Percentiles rank a stretch among this genome's conserved stretches.
phyloP scores from a whole-genome alignment of 2,888 invertebrate species.

The Scaeva pyrastri region DNA sequence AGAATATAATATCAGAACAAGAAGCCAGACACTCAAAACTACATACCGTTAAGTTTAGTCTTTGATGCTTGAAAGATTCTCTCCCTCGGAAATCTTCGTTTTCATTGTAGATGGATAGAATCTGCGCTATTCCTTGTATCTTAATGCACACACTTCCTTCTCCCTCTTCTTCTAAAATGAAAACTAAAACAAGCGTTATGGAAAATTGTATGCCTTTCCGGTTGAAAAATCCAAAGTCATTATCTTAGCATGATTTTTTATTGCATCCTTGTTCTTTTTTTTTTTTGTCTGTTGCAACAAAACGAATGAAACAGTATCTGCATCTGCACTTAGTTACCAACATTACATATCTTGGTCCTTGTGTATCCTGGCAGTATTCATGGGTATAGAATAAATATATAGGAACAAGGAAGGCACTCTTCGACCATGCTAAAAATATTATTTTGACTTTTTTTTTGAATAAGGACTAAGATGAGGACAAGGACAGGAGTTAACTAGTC shows the following conservation, averaged over 20 bases:
- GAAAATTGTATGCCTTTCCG: slow-evolving; percentile 73
- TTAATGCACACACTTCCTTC: slow-evolving; percentile 36
- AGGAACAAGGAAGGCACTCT: slow-evolving; percentile 37
- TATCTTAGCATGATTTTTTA: slow-evolving; percentile 48
- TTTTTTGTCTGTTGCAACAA: background rate
- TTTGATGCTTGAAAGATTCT: slow-evolving; percentile 44
- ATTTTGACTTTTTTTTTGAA: background rate
- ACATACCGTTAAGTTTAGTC: background rate
- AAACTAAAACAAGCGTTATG: slow-evolving; percentile 66
- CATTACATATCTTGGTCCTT: slow-evolving; percentile 42
- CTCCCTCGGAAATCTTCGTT: slow-evolving; percentile 4
- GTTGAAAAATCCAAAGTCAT: slow-evolving; percentile 69
- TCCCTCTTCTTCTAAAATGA: slow-evolving; percentile 14
- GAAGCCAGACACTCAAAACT: too few species aligned
- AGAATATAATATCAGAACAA: too few species aligned
- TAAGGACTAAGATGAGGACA: slow-evolving; percentile 19
- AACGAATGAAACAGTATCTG: slow-evolving; percentile 61
- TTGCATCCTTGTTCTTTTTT: too few species aligned
- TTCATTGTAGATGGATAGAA: background rate
- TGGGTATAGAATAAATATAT: slow-evolving; percentile 15
- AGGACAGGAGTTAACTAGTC: slow-evolving; percentile 41
- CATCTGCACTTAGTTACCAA: slow-evolving; percentile 65
- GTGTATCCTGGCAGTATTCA: background rate
- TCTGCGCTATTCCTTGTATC: slow-evolving; percentile 8
- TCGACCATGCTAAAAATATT: slow-evolving; percentile 45